Evolutionary conservation across 2,113 vertebrate genomes (phyloP).

Genomic region (Montifringilla adamsi): DNA sequence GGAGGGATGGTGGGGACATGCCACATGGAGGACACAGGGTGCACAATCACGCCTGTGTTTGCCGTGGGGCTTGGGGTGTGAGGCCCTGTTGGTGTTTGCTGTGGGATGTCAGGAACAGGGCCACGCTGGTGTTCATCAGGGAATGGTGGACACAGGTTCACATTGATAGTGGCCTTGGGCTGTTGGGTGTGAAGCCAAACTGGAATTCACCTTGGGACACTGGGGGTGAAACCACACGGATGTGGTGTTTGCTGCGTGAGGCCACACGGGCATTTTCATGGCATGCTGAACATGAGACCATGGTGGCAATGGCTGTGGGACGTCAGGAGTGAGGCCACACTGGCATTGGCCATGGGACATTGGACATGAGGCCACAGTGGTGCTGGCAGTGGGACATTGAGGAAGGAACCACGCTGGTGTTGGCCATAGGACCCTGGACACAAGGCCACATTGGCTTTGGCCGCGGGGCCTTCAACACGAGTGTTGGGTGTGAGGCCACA

Average conservation of each 20-base stretch:
- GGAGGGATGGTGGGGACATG: background rate
- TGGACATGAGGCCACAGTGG: accelerated
- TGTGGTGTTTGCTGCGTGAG: background rate
- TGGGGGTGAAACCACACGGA: accelerated
- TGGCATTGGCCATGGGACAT: background rate
- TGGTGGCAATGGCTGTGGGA: accelerated
- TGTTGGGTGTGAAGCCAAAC: accelerated
- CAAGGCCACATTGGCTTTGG: accelerated
- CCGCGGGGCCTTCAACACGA: accelerated
- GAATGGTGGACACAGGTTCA: accelerated
- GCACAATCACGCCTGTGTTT: accelerated
- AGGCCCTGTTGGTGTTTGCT: accelerated
- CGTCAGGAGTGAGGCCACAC: background rate
- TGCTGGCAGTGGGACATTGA: background rate
- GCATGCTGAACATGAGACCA: accelerated
- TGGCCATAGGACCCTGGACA: background rate
- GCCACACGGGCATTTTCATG: background rate
- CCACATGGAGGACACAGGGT: background rate
- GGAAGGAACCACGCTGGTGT: accelerated
- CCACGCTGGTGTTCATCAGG: background rate
- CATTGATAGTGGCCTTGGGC: accelerated
- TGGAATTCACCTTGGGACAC: too few species aligned
- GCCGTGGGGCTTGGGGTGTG: accelerated
- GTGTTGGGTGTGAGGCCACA: background rate
- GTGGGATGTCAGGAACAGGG: accelerated